phyloP scores from a whole-genome alignment of 1,140 invertebrate genomes.

The Teleogryllus occipitalis region DNA sequence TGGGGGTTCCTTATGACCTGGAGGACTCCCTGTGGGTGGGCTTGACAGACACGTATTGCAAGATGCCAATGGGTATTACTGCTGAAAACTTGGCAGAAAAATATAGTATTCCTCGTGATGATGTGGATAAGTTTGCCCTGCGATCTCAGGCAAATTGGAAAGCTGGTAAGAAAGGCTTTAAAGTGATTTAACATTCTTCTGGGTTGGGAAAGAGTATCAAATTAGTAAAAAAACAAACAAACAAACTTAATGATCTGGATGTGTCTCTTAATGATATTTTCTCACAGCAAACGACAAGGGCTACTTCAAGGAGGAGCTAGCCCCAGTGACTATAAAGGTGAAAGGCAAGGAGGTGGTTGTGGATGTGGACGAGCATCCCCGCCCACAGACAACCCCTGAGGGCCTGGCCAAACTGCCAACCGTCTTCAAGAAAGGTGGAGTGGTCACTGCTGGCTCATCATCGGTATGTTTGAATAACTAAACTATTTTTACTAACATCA shows the following conservation, averaged over 20 bases:
- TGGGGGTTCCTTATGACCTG: conserved; percentile 71
- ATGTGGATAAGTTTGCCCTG: conserved; percentile 83
- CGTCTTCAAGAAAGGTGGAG: conserved; percentile 93
- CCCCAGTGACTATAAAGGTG: conserved; percentile 73
- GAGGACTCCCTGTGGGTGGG: conserved; percentile 93
- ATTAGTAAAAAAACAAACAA: not conserved
- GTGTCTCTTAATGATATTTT: not conserved
- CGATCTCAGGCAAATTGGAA: conserved; percentile 78
- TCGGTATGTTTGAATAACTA: conserved; percentile 54
- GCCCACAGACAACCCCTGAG: conserved; percentile 79
- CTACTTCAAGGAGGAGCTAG: conserved; percentile 83
- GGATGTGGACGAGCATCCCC: conserved; percentile 89
- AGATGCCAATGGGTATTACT: conserved; percentile 92
- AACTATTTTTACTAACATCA: not conserved
- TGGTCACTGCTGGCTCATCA: conserved; percentile 91
- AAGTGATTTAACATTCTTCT: not conserved
- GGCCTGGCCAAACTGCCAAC: conserved; percentile 72
- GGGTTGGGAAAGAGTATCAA: not conserved
- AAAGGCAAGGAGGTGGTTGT: conserved; percentile 74
- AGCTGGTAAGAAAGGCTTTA: conserved; percentile 42
- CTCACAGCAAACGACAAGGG: conserved; percentile 72
- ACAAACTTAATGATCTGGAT: not conserved
- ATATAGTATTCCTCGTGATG: conserved; percentile 75
- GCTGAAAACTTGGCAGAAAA: conserved; percentile 94
- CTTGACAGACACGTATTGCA: conserved; percentile 80